phyloP scores from a whole-genome alignment of 2,888 invertebrate genomes.

The Apantesis nais region DNA sequence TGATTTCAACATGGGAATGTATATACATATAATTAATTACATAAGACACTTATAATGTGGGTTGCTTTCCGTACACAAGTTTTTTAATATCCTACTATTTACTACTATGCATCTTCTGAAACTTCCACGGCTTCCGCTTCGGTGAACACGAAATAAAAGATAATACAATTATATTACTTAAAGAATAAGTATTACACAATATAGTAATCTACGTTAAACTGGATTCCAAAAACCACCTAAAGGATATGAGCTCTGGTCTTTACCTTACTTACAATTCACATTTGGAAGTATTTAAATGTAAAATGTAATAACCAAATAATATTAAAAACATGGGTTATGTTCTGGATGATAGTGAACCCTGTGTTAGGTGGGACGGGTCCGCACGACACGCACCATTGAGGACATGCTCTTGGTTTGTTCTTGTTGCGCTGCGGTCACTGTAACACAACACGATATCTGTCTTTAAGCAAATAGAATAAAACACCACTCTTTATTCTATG shows the following conservation, averaged over 20 bases:
- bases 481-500: conserved; percentile 24
- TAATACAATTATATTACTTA: background rate
- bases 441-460: conserved; percentile 72
- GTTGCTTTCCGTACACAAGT: background rate
- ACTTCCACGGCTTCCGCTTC: background rate
- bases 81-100: background rate
- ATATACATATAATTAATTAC: background rate
- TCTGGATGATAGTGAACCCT: conserved; percentile 56
- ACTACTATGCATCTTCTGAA: background rate
- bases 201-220: background rate
- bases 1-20: background rate
- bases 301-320: background rate
- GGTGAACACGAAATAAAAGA: background rate
- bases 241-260: background rate
- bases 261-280: background rate
- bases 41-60: background rate
- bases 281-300: too few relatives aligned
- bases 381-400: conserved; percentile 83
- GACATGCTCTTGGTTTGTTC: conserved; percentile 80
- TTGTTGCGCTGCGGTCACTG: conserved; percentile 82
- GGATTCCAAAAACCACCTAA: background rate
- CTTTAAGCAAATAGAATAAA: conserved; percentile 47
- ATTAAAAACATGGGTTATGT: background rate
- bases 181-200: background rate
- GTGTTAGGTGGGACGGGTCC: conserved; percentile 45